These are phyloP conservation scores for Phengaris alcon DNA, from an alignment of 2,888 invertebrate genomes.

Conservation along the genomic window DNA sequence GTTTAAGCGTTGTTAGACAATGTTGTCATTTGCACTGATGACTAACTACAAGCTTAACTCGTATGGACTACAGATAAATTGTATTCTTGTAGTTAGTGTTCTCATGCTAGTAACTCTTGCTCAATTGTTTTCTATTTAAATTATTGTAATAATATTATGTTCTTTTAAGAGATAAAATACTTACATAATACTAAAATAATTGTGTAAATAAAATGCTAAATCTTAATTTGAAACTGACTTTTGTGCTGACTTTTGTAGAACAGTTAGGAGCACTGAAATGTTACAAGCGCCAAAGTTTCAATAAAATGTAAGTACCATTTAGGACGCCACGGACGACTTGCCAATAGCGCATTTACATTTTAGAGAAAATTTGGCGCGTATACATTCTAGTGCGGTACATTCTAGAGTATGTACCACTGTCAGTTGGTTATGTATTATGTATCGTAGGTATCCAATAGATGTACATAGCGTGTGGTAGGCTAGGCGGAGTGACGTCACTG, in stretches of 20 bases:
- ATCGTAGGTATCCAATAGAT: constrained; percentile 32
- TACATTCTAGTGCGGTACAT: neutral
- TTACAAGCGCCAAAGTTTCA: too few relatives aligned
- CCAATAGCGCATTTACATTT: too few relatives aligned
- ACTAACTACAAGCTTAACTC: too few relatives aligned
- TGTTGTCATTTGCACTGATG: too few relatives aligned
- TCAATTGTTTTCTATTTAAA: neutral
- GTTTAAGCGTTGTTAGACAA: too few relatives aligned
- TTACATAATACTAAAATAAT: neutral
- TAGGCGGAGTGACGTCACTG: constrained; percentile 34
- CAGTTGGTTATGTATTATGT: constrained; percentile 11
- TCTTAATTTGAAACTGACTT: neutral
- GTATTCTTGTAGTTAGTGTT: neutral
- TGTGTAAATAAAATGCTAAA: neutral
- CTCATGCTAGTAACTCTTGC: neutral
- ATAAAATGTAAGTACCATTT: too few relatives aligned
- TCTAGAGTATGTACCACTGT: neutral
- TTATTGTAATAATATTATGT: neutral
- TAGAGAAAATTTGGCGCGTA: neutral
- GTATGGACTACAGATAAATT: too few relatives aligned
- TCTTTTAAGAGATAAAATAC: neutral
- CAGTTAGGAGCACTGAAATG: too few relatives aligned
- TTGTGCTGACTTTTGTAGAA: neutral
- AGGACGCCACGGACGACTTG: too few relatives aligned
- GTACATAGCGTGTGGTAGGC: constrained; percentile 36